Evolutionary conservation across 2,797 vertebrate species (phyloP), one percentile per base, ranked within the genome.

Genomic region (Dipus sagitta): DNA sequence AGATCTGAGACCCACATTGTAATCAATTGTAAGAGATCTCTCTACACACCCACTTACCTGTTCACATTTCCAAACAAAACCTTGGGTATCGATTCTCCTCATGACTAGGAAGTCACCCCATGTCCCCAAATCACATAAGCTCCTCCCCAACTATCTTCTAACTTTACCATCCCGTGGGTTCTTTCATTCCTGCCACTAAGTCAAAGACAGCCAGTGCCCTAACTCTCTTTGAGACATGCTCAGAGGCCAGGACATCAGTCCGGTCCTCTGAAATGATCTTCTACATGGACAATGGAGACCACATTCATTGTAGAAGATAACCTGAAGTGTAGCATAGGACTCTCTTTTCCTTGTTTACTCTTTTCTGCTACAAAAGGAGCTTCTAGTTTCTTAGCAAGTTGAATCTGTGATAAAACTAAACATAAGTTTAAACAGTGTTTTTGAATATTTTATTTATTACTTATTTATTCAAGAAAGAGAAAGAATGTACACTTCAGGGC

Each of bases 111-210:
- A 72, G n/a, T 26, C 17, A 85, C 24, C 2, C 0, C 30, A 38
- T 11, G 20, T 23, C 14, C 3, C 13, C 1, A 34, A 12, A 5
- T 28, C 2, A 20, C 21, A 24, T 12, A 2, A 17, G 11, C 2
- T 32, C n/a, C 28, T 91, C 28, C 3, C 52, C 68, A 75, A 13
- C n/a, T 58, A 58, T 0, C 62, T 10, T n/a, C 5, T 30, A 6
- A 4, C 7, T 1, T 18, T 21, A 4, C 13, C 5, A 30, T 12
- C 26, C 15, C n/a, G 15, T 1, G 32, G 42, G 42, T 23, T 15
- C 1, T 5, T 24, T 28, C 8, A 32, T 13, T 38, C 62, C 11
- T 26, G 30, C 24, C 28, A 9, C 77, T 30, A 4, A 2, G 24
- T 47, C 30, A 80, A n/a, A 68, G 15, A 26, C 0, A 10, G 5